Evolutionary conservation across 2,888 invertebrate species (phyloP).

Genomic region (Acrocyrtus sp.): DNA sequence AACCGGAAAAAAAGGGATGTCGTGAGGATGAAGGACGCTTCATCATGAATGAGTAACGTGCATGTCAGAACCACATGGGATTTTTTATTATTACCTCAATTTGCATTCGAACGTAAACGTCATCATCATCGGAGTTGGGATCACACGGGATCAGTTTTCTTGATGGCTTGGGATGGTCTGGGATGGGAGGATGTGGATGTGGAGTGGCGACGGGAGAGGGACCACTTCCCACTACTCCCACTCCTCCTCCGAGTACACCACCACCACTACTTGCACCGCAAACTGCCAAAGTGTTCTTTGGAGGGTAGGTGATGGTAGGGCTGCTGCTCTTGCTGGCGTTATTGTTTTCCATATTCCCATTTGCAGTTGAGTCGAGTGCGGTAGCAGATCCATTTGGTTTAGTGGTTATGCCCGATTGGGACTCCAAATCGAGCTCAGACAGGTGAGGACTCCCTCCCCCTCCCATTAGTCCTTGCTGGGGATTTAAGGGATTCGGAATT

Average conservation of each 20-base stretch:
- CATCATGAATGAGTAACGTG: constrained; percentile 4
- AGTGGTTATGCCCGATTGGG: constrained; percentile 21
- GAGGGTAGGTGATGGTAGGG: background rate
- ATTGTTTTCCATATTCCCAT: constrained; percentile 37
- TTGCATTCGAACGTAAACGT: constrained; percentile 62
- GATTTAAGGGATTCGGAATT: constrained; percentile 52
- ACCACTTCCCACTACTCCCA: constrained; percentile 12
- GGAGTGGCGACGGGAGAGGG: constrained; percentile 6
- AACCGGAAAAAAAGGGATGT: background rate
- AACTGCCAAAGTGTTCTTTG: constrained; percentile 27
- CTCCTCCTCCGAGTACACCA: no score
- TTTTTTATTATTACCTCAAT: constrained; percentile 61
- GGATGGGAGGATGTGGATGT: constrained; percentile 27
- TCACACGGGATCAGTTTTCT: constrained; percentile 62
- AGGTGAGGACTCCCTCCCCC: constrained; percentile 7
- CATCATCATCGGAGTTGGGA: constrained; percentile 64
- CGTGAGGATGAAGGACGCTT: background rate
- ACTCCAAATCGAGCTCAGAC: no score
- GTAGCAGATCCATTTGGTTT: constrained; percentile 42
- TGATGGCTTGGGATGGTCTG: constrained; percentile 45
- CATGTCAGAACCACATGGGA: constrained; percentile 24
- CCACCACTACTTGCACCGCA: constrained; percentile 12
- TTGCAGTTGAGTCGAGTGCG: constrained; percentile 18
- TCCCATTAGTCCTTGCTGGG: constrained; percentile 18
- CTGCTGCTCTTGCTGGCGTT: background rate